A percentile compares a stretch with the other conserved stretches of the same genome.
phyloP scores from a whole-genome alignment of 2,888 invertebrate genomes.

The Bhutanitis thaidina region DNA sequence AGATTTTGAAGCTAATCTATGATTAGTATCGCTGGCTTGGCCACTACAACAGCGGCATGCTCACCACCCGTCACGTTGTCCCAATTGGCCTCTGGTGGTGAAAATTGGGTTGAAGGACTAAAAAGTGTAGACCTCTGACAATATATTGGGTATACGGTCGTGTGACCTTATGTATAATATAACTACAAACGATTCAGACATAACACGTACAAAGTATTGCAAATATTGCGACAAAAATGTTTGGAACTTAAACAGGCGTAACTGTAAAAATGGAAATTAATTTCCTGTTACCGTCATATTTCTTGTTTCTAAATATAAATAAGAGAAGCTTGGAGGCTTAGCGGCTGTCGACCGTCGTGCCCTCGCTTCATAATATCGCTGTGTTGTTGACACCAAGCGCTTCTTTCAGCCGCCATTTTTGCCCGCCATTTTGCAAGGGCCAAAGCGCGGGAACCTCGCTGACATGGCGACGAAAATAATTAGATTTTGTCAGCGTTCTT shows the following conservation, averaged over 20 bases:
- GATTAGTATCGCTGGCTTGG: too few species aligned
- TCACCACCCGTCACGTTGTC: too few species aligned
- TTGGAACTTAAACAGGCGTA: slow-evolving; percentile 22
- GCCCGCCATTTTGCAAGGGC: slow-evolving; percentile 47
- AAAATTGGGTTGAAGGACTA: too few species aligned
- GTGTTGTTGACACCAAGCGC: slow-evolving; percentile 52
- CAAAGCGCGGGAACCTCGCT: slow-evolving; percentile 68
- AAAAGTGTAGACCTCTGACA: too few species aligned
- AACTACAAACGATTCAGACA: too few species aligned
- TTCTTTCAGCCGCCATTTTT: slow-evolving; percentile 28
- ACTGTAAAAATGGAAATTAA: slow-evolving; percentile 35
- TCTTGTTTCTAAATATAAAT: slow-evolving; percentile 45
- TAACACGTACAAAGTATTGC: neutral
- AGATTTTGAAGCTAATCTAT: too few species aligned
- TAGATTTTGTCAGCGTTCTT: slow-evolving; percentile 64
- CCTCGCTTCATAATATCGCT: slow-evolving; percentile 63
- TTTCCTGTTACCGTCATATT: slow-evolving; percentile 54
- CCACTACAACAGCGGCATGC: too few species aligned
- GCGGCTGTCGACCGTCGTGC: slow-evolving; percentile 60
- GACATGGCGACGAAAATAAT: slow-evolving; percentile 74
- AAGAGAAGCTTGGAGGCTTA: slow-evolving; percentile 61
- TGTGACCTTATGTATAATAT: too few species aligned
- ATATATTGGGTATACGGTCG: too few species aligned
- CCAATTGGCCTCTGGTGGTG: too few species aligned
- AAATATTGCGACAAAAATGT: slow-evolving; percentile 19